Evolutionary conservation across 2,888 invertebrate genomes (phyloP).

Genomic region (Allacma fusca): DNA sequence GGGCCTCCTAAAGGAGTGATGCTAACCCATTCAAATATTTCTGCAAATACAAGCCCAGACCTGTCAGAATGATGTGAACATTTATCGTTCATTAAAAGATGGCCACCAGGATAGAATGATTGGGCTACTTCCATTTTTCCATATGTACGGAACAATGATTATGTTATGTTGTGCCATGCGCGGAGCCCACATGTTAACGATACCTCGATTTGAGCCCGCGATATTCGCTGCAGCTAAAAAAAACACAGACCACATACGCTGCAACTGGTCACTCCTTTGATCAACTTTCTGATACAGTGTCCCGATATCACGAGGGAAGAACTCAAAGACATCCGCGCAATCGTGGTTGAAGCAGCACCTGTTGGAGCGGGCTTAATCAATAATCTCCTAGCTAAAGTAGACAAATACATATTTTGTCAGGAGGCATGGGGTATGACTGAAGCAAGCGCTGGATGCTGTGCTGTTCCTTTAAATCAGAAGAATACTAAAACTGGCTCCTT

Average conservation of each 20-base stretch:
- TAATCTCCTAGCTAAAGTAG: constrained; percentile 67
- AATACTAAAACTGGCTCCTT: constrained; percentile 49
- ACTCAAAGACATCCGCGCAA: constrained; percentile 71
- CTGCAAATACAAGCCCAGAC: constrained; percentile 17
- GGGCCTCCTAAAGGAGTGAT: constrained; percentile 33
- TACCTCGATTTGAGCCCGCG: constrained; percentile 72
- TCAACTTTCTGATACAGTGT: constrained; percentile 77
- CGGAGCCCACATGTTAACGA: constrained; percentile 69
- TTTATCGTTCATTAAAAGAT: background rate
- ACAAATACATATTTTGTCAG: constrained; percentile 51
- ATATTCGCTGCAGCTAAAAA: constrained; percentile 72
- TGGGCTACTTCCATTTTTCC: constrained; percentile 57
- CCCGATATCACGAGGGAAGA: constrained; percentile 74
- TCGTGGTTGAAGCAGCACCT: constrained; percentile 75
- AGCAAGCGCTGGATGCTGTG: constrained; percentile 66
- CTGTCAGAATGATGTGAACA: background rate
- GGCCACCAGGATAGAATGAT: constrained; percentile 46
- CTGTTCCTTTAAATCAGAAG: too few species aligned
- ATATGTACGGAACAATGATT: constrained; percentile 76
- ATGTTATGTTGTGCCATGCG: constrained; percentile 70
- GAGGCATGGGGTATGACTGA: constrained; percentile 75
- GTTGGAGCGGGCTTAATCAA: constrained; percentile 68
- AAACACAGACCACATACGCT: constrained; percentile 67
- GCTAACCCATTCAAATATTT: constrained; percentile 32
- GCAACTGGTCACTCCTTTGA: constrained; percentile 76